phyloP scores from a whole-genome alignment of 2,888 invertebrate genomes.

The Amphipoea lucens region DNA sequence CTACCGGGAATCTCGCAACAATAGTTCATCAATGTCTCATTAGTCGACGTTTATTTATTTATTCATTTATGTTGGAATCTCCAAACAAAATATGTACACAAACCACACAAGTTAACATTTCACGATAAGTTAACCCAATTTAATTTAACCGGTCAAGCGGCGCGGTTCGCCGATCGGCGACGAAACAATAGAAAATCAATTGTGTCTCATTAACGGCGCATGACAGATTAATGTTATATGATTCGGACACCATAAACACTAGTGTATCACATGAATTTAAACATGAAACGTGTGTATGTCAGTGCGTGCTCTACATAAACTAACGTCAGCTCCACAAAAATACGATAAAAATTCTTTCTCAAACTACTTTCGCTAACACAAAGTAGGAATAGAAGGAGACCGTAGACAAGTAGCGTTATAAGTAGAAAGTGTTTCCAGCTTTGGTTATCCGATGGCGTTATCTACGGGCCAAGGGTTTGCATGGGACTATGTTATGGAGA shows the following conservation, averaged over 20 bases:
- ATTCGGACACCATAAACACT: not conserved
- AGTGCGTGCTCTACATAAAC: not conserved
- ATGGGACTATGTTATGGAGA: not conserved
- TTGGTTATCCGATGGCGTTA: slow-evolving; percentile 16
- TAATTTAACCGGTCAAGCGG: too few species aligned
- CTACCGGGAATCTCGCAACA: not conserved
- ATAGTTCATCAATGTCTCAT: not conserved
- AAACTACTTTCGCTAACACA: slow-evolving; percentile 29
- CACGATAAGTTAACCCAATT: not conserved
- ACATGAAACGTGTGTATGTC: not conserved
- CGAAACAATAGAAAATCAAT: too few species aligned
- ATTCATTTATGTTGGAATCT: not conserved
- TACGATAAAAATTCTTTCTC: slow-evolving; percentile 17
- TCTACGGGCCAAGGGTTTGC: not conserved
- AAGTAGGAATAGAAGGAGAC: slow-evolving; percentile 10
- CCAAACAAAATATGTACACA: not conserved
- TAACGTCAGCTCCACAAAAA: slow-evolving; percentile 12
- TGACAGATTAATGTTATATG: too few species aligned
- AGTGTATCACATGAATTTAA: not conserved
- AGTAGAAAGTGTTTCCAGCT: slow-evolving; percentile 46
- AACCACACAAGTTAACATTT: not conserved
- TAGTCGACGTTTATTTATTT: not conserved
- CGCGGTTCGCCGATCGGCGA: too few species aligned
- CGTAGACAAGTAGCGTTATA: slow-evolving; percentile 7
- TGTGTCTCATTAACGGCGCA: too few species aligned